Conservation (phyloP, 2,797 vertebrate genomes). For the Anguilla pacifica region DNA sequence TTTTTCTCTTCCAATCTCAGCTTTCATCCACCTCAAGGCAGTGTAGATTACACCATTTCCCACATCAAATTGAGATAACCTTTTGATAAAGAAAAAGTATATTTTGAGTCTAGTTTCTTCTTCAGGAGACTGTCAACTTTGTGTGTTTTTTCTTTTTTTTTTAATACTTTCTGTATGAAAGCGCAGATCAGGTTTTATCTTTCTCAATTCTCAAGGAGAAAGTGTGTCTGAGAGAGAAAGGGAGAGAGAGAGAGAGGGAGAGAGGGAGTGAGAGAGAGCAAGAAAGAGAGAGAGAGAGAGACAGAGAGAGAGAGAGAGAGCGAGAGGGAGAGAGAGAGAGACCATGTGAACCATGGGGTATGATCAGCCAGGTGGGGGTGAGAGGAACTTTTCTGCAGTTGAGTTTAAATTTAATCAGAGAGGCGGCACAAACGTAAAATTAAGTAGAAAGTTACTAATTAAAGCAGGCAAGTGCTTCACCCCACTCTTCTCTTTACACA, state of each 20-base stretch:
- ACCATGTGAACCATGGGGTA: no score
- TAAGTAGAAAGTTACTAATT: not conserved
- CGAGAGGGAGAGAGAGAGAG: no score
- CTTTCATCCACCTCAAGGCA: not conserved
- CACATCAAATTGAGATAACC: not conserved
- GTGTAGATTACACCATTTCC: not conserved
- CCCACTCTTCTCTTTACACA: not conserved
- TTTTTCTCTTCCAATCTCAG: not conserved
- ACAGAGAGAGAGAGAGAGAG: no score
- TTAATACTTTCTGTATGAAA: not conserved
- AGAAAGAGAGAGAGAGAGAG: no score
- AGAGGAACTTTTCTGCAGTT: not conserved
- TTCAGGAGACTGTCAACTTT: not conserved
- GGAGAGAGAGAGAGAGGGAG: no score
- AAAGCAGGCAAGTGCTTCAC: not conserved
- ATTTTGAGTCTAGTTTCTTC: not conserved
- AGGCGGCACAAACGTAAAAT: not conserved
- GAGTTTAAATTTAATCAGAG: not conserved
- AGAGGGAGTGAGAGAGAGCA: no score
- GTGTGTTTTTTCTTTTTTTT: not conserved
- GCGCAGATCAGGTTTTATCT: not conserved
- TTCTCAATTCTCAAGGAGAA: not conserved
- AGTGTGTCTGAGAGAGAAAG: not conserved
- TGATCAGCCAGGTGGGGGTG: no score
- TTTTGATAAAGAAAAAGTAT: conserved; percentile 9